These are phyloP conservation scores for Lordiphosa fenestrarum DNA, from an alignment of 2,888 invertebrate genomes.

Conservation along the genomic window DNA sequence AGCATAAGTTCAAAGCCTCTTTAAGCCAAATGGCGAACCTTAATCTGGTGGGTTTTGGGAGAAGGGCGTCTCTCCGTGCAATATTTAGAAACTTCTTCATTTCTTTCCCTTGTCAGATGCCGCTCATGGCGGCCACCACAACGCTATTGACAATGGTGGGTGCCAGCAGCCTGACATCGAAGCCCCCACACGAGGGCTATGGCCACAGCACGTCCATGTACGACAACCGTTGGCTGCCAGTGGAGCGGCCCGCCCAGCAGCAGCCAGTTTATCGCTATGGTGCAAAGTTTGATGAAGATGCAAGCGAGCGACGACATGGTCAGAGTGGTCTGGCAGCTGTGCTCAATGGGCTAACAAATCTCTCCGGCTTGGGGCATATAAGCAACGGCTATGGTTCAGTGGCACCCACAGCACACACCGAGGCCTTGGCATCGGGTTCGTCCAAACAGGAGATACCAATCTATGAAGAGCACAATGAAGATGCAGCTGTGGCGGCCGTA, in stretches of 20 bases:
- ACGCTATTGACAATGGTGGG: constrained; percentile 51
- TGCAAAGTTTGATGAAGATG: constrained; percentile 26
- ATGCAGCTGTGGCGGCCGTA: constrained; percentile 54
- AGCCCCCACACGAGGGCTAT: constrained; percentile 43
- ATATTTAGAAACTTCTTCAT: constrained; percentile 43
- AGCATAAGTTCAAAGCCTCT: constrained; percentile 14
- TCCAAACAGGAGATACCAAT: constrained; percentile 75
- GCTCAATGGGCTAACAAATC: constrained; percentile 74
- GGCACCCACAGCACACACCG: constrained; percentile 50
- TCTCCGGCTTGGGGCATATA: constrained; percentile 72
- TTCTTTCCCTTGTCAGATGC: constrained; percentile 48
- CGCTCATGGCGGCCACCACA: constrained; percentile 57
- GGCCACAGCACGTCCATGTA: constrained; percentile 52
- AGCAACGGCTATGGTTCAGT: constrained; percentile 66
- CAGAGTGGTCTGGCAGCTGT: constrained; percentile 37
- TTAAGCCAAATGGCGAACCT: constrained; percentile 48
- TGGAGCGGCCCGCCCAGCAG: constrained; percentile 38
- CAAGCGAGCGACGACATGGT: constrained; percentile 42
- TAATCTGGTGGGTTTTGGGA: constrained; percentile 54
- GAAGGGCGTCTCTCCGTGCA: not conserved
- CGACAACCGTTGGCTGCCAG: constrained; percentile 67
- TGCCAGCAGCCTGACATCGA: constrained; percentile 33
- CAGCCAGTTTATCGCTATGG: constrained; percentile 42
- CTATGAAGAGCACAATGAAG: constrained; percentile 77
- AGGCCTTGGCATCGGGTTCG: constrained; percentile 50